phyloP scores from a whole-genome alignment of 1,140 invertebrate species.

The Drosophila equinoxialis region DNA sequence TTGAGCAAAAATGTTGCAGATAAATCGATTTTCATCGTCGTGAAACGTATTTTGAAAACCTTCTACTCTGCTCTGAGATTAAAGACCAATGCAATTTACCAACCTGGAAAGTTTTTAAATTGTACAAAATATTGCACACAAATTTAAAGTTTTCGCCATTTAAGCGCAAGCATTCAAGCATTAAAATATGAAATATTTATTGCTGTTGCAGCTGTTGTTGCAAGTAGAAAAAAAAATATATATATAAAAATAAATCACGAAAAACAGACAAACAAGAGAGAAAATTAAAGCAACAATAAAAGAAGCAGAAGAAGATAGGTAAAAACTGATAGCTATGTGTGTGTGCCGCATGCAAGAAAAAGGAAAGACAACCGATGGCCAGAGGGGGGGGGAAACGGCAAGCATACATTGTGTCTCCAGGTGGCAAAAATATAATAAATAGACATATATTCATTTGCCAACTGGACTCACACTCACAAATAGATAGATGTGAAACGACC shows the following conservation, averaged over 20 bases:
- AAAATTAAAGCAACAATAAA: background rate
- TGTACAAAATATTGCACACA: background rate
- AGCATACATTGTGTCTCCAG: background rate
- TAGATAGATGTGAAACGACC: background rate
- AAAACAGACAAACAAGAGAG: background rate
- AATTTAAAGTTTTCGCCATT: conserved; percentile 19
- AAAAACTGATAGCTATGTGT: background rate
- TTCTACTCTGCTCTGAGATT: conserved; percentile 33
- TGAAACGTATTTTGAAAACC: background rate
- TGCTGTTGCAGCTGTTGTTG: conserved; percentile 3
- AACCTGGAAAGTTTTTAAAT: background rate
- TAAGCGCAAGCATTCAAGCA: background rate
- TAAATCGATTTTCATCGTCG: conserved; percentile 61
- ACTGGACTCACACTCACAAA: background rate
- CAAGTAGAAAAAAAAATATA: background rate
- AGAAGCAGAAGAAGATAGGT: background rate
- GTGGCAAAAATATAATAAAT: conserved; percentile 6
- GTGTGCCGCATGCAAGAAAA: background rate
- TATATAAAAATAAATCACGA: conserved; percentile 15
- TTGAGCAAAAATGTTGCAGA: conserved; percentile 40
- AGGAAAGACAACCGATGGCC: background rate
- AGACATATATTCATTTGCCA: background rate
- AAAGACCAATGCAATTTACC: background rate
- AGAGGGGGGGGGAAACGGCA: background rate
- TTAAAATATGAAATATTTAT: conserved; percentile 25